A percentile compares a stretch with the other conserved stretches of the same genome.
phyloP scores from a whole-genome alignment of 2,113 vertebrate species.

The Candoia aspera region DNA sequence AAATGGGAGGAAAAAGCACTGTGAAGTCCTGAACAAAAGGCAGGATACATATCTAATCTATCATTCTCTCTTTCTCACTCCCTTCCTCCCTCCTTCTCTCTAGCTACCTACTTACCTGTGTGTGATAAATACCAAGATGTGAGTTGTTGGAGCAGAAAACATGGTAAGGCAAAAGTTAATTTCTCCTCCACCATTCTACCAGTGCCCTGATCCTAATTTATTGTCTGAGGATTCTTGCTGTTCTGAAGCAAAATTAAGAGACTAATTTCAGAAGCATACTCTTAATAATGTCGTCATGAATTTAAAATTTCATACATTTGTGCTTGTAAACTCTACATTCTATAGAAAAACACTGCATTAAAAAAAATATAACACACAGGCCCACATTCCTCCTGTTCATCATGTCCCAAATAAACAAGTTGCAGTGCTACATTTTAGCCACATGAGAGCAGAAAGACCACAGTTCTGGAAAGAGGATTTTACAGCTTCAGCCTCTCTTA shows the following conservation, averaged over 20 bases:
- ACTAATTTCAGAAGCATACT: neutral
- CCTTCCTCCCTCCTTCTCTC: neutral
- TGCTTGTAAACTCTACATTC: neutral
- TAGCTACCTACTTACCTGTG: neutral
- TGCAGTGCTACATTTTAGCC: constrained; percentile 44
- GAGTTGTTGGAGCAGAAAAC: neutral
- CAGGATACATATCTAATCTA: neutral
- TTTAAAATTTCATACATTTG: neutral
- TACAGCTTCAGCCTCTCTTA: fast-evolving
- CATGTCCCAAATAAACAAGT: neutral
- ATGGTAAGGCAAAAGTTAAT: neutral
- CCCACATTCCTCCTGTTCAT: fast-evolving
- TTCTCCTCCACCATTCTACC: neutral
- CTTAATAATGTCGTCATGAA: neutral
- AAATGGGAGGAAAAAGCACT: neutral
- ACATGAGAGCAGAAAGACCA: constrained; percentile 40
- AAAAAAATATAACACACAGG: neutral
- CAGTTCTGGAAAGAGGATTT: neutral
- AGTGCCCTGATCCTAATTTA: neutral
- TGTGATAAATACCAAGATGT: neutral
- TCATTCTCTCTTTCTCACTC: neutral
- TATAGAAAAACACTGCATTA: neutral
- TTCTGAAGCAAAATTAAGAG: neutral
- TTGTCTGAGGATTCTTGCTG: neutral
- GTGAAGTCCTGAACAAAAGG: neutral